Evolutionary conservation across 1,140 invertebrate genomes (phyloP), one percentile per base, ranked within the genome.

Genomic region (Olivierus martensii): DNA sequence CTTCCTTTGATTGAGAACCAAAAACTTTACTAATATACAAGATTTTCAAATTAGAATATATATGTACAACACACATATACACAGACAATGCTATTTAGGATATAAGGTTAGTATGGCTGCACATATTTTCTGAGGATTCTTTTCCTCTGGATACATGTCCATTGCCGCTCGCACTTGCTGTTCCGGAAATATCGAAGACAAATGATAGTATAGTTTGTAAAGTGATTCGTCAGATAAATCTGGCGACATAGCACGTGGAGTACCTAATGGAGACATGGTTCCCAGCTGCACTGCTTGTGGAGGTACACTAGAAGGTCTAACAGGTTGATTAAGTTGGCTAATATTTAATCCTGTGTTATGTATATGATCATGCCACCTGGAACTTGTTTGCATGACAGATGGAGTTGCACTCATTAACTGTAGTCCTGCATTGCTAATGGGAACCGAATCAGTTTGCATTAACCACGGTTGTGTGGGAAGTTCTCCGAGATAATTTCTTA

Each of bases 121-220:
- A 71, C 88, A 94, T 58, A 94, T 84, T 62, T 82, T 82, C 62
- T 91, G 81, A 0, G 87, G 79, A 68, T 92, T 83, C 2, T 79
- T 87, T 66, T 91, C 86, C 34, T 87, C 81, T 1, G 89, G 90
- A 70, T 85, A 83, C 42, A 83, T 66, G 46, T 81, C 76, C 83
- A 94, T 85, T 0, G 83, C 87, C 28, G 81, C 76, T 21, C 78
- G 76, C 1, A 95, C 89, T 66, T 89, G 83, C 52, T 86, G 81
- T 64, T 88, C 83, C 0, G 88, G 87, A 67, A 94, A 94, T 37
- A 93, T 80, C 37, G 80, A 83, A 10, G 83, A 77, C 34, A 94
- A 69, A 66, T 92, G 86, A 67, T 85, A 90, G 63, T 86, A 87
- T 34, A 57, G 41, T 45, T 52, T 52, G 36, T 42, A 39, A 44